Conservation (phyloP, 2,113 vertebrate genomes). For the Zosterops lateralis region DNA sequence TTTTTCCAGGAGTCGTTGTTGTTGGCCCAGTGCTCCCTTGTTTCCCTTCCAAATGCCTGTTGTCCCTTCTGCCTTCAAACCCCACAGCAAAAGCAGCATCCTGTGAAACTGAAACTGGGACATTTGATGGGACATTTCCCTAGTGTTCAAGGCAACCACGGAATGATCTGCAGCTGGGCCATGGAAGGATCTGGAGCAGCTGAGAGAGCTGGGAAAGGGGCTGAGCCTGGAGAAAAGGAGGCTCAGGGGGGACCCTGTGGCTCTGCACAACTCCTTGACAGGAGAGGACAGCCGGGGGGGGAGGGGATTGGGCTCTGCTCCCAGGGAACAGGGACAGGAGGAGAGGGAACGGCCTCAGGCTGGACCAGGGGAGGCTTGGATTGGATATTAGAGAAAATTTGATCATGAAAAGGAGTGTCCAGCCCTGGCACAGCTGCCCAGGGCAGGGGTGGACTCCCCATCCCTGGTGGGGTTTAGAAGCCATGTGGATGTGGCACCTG, state of each 20-base stretch:
- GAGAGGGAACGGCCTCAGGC: not conserved
- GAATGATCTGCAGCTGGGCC: not conserved
- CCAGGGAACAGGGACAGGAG: not conserved
- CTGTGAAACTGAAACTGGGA: not conserved
- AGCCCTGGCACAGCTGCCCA: not conserved
- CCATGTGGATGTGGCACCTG: fast-evolving
- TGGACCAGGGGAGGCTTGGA: fast-evolving
- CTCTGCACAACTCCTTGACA: not conserved
- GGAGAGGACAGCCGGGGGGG: not conserved
- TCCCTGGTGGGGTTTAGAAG: not conserved
- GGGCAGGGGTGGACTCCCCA: not conserved
- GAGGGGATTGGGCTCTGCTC: not conserved
- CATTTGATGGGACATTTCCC: fast-evolving
- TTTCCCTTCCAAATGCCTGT: not conserved
- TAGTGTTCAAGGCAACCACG: not conserved
- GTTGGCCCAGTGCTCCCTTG: not conserved
- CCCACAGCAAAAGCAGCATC: fast-evolving
- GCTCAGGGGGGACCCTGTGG: not conserved
- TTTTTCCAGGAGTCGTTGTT: not conserved
- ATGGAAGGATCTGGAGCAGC: not conserved
- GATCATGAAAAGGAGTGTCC: fast-evolving
- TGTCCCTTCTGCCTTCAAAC: not conserved
- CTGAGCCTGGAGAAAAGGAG: not conserved
- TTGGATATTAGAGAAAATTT: not conserved
- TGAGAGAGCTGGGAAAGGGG: not conserved